Conservation (phyloP, 2,888 invertebrate genomes). For the Xestia ashworthii region DNA sequence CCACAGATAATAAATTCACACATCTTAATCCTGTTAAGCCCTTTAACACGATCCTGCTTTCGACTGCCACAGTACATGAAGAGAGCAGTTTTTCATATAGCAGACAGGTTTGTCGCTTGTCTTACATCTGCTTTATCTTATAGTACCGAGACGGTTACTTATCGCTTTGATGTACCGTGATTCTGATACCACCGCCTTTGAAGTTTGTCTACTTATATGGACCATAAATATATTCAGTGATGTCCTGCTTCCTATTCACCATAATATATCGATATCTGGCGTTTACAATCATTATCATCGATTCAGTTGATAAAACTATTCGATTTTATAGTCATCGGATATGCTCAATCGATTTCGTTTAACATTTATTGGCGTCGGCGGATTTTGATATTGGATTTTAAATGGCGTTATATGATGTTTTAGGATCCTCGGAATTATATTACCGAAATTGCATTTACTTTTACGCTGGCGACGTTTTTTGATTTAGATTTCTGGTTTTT, state of each 20-base stretch:
- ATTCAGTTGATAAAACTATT: slow-evolving; percentile 48
- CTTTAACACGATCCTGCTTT: slow-evolving; percentile 15
- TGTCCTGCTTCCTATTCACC: slow-evolving; percentile 61
- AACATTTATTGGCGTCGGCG: slow-evolving; percentile 30
- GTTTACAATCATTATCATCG: slow-evolving; percentile 49
- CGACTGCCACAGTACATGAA: slow-evolving; percentile 18
- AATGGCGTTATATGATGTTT: slow-evolving; percentile 24
- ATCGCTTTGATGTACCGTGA: slow-evolving; percentile 65
- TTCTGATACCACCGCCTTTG: slow-evolving; percentile 62
- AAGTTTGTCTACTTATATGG: slow-evolving; percentile 61
- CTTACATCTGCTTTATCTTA: slow-evolving; percentile 42
- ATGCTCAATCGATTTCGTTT: slow-evolving; percentile 35
- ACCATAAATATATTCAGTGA: slow-evolving; percentile 68
- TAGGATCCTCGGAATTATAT: slow-evolving; percentile 13
- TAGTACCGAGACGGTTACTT: slow-evolving; percentile 54
- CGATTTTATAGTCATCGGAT: slow-evolving; percentile 31
- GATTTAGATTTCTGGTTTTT: not conserved
- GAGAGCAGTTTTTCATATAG: slow-evolving; percentile 21
- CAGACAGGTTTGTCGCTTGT: slow-evolving; percentile 46
- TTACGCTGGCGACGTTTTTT: not conserved
- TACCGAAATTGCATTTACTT: slow-evolving; percentile 25
- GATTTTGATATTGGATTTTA: slow-evolving; percentile 24
- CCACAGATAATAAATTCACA: slow-evolving; percentile 27
- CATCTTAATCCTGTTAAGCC: slow-evolving; percentile 29
- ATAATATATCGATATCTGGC: slow-evolving; percentile 54